Evolutionary conservation across 2,888 invertebrate genomes (phyloP).

Genomic region (Yponomeuta plumbellus): DNA sequence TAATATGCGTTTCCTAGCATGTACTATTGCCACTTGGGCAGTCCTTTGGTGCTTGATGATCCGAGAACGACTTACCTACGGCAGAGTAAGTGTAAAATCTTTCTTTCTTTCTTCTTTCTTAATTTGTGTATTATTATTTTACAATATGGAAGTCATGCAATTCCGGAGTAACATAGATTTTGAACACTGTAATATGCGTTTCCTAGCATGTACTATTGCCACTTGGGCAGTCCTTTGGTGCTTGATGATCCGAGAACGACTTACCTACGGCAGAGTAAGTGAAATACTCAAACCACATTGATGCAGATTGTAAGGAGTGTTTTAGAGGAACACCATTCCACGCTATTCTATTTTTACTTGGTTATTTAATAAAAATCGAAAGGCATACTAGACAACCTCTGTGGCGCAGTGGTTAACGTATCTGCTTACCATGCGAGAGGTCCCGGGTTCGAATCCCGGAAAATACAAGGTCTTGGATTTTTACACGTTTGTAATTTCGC

Average conservation of each 20-base stretch:
- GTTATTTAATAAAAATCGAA: no score
- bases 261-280: conserved; percentile 47
- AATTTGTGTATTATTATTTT: neutral
- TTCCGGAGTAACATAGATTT: conserved; percentile 37
- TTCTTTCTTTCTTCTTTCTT: no score
- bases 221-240: conserved; percentile 52
- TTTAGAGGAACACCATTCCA: no score
- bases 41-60: conserved; percentile 49
- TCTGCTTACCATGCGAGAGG: no score
- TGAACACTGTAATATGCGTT: conserved; percentile 37
- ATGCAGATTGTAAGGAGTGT: no score
- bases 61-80: conserved; percentile 40
- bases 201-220: conserved; percentile 35
- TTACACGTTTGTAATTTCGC: no score
- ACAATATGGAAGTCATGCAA: conserved; percentile 50
- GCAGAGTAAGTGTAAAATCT: conserved; percentile 41
- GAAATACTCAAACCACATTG: neutral
- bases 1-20: conserved; percentile 38
- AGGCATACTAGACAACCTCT: no score
- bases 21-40: conserved; percentile 42
- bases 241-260: conserved; percentile 44
- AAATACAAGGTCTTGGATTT: no score
- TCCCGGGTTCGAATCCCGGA: no score
- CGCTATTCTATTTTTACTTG: no score
- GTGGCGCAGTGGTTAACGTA: no score